phyloP scores from a whole-genome alignment of 2,113 vertebrate species.

The Xyliphius kryptos region DNA sequence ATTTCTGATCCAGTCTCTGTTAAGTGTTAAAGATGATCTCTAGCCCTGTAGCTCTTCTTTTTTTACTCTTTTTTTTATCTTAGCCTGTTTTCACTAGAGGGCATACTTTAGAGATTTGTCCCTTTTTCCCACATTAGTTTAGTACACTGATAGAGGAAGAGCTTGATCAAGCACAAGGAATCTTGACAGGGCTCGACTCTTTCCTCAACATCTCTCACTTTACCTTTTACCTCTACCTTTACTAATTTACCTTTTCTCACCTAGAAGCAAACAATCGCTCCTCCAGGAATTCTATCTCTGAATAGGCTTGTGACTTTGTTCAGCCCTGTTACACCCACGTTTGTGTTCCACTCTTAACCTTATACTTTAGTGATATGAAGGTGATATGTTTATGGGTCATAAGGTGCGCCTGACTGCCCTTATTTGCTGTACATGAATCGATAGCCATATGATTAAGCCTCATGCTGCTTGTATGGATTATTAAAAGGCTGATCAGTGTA shows the following conservation, averaged over 20 bases:
- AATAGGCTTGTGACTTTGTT: not conserved
- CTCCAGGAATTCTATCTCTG: not conserved
- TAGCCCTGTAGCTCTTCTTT: conserved; percentile 29
- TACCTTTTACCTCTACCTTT: not conserved
- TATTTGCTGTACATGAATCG: conserved; percentile 84
- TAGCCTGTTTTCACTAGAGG: conserved; percentile 35
- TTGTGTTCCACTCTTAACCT: conserved; percentile 37
- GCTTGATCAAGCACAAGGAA: conserved; percentile 17
- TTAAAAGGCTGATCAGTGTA: conserved; percentile 79
- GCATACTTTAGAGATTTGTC: conserved; percentile 26
- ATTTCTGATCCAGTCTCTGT: conserved; percentile 37
- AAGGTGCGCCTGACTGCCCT: conserved; percentile 76
- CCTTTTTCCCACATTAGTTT: conserved; percentile 20
- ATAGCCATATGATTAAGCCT: conserved; percentile 93
- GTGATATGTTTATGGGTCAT: conserved; percentile 62
- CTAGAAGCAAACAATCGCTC: conserved; percentile 8
- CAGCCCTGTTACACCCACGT: not conserved
- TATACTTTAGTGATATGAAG: conserved; percentile 53
- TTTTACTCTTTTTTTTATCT: conserved; percentile 15
- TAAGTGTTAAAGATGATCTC: conserved; percentile 46
- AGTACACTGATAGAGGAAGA: conserved; percentile 19
- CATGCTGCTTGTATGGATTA: conserved; percentile 90
- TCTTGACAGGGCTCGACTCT: conserved; percentile 19
- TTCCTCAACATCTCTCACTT: conserved; percentile 1
- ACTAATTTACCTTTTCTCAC: conserved; percentile 3